phyloP scores from a whole-genome alignment of 2,113 vertebrate species.

The Semnornis frantzii region DNA sequence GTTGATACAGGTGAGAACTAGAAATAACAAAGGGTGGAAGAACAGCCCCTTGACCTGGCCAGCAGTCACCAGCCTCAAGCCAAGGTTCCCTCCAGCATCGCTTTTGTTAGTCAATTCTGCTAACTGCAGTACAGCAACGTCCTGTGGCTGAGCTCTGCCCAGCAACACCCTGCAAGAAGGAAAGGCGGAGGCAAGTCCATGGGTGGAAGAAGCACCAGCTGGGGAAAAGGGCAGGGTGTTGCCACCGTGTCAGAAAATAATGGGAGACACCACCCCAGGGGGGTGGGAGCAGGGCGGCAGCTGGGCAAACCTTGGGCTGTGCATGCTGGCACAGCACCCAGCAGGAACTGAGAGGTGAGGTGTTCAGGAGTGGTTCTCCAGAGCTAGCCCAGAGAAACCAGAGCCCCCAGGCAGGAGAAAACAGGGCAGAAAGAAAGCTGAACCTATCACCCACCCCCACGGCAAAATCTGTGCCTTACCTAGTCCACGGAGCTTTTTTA shows the following conservation, averaged over 20 bases:
- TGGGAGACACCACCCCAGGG: not conserved
- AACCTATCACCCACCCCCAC: not conserved
- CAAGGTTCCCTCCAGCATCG: accelerated
- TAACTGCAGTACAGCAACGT: not conserved
- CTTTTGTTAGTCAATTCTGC: not conserved
- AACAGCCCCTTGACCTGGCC: not conserved
- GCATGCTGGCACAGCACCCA: not conserved
- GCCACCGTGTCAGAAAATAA: not conserved
- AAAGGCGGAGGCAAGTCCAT: not conserved
- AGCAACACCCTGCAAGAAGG: not conserved
- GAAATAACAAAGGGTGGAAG: not conserved
- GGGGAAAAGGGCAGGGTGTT: not conserved
- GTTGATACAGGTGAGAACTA: not conserved
- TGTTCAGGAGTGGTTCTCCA: accelerated
- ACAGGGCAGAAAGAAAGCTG: not conserved
- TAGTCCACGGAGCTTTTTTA: not conserved
- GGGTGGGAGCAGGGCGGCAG: not conserved
- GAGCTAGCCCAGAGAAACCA: not conserved
- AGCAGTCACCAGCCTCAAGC: not conserved
- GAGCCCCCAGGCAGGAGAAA: not conserved
- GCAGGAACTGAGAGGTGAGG: not conserved
- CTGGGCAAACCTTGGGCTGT: not conserved
- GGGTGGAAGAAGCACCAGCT: not conserved
- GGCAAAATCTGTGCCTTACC: not conserved
- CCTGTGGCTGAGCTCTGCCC: not conserved